A percentile compares a stretch with the other conserved stretches of the same genome.
These are phyloP conservation scores for Brevipalpus yothersi DNA, from an alignment of 1,140 invertebrate genomes.

Conservation along the genomic window DNA sequence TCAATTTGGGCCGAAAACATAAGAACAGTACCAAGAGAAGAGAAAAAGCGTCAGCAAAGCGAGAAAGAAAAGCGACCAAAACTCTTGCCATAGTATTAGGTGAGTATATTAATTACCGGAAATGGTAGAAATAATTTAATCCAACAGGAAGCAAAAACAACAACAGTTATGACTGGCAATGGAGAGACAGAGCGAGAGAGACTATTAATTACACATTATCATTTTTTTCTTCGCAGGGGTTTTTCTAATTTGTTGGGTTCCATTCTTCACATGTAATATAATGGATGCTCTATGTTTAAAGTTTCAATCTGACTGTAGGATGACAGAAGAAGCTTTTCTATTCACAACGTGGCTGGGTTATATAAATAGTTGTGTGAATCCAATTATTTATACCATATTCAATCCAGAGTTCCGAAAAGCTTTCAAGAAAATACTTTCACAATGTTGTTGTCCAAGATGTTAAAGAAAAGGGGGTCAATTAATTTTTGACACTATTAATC, in stretches of 20 bases:
- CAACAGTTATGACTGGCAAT: too few species aligned
- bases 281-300: conserved; percentile 78
- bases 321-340: conserved; percentile 68
- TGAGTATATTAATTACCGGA: conserved; percentile 26
- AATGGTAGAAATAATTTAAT: too few species aligned
- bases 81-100: conserved; percentile 94
- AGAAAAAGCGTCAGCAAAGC: conserved; percentile 77
- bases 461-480: not conserved
- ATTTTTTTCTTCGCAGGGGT: conserved; percentile 34
- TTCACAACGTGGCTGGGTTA: conserved; percentile 95
- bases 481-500: too few species aligned
- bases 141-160: too few species aligned
- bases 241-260: conserved; percentile 94
- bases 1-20: conserved; percentile 13
- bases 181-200: not conserved
- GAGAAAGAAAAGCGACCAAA: conserved; percentile 96
- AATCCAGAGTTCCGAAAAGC: conserved; percentile 97
- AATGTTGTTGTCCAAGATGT: not conserved
- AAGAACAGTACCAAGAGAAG: conserved; percentile 82
- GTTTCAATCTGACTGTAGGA: conserved; percentile 34
- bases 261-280: conserved; percentile 94
- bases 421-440: conserved; percentile 59
- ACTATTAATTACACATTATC: not conserved
- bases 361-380: conserved; percentile 92
- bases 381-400: conserved; percentile 97